Conservation (phyloP, 2,797 vertebrate genomes). For the Sebastes vulpes region DNA sequence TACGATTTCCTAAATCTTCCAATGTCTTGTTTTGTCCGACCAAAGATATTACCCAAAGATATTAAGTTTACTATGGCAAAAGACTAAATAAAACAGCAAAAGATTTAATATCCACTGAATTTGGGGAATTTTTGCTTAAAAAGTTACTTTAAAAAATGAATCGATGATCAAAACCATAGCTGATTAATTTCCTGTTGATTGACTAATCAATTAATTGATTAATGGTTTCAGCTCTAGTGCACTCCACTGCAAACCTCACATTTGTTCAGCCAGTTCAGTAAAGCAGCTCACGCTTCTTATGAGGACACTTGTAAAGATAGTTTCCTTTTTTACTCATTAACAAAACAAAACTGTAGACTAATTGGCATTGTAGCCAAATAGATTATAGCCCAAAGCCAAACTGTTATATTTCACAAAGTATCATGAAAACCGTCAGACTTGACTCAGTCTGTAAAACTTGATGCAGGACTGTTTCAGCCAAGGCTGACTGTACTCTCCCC, state of each 20-base stretch:
- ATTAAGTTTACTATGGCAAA: background rate
- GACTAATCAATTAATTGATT: background rate
- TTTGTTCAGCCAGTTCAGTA: background rate
- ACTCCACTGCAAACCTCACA: background rate
- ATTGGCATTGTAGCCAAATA: background rate
- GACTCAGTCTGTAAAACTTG: conserved; percentile 46
- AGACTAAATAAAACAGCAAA: background rate
- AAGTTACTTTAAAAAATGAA: background rate
- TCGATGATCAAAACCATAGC: background rate
- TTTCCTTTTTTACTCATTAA: conserved; percentile 8
- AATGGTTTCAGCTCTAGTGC: background rate
- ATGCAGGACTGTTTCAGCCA: conserved; percentile 33
- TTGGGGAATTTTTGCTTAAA: background rate
- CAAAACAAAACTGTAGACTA: conserved; percentile 19
- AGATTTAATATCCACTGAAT: background rate
- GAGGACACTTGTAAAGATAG: background rate
- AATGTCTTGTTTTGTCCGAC: background rate
- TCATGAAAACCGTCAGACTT: conserved; percentile 24
- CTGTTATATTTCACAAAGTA: conserved; percentile 19
- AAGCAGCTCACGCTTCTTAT: background rate
- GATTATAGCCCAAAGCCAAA: conserved; percentile 1
- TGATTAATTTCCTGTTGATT: background rate
- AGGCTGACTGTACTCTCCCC: background rate
- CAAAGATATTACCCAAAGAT: background rate
- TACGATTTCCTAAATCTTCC: background rate